phyloP scores from a whole-genome alignment of 2,113 vertebrate genomes.

The Aphyosemion australe region DNA sequence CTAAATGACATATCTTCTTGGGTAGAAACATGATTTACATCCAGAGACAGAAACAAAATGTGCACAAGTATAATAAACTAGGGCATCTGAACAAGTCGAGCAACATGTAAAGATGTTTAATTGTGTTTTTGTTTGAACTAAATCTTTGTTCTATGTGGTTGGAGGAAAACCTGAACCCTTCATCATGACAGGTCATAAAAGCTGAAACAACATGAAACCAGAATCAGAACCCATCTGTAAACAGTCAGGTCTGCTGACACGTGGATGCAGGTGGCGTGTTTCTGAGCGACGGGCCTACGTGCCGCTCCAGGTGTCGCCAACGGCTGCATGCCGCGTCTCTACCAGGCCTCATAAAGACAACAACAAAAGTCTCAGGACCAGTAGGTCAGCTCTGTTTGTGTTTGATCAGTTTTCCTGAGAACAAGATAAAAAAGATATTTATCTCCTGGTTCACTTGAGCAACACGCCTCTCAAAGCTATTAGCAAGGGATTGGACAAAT shows the following conservation, averaged over 20 bases:
- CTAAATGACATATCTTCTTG: no score
- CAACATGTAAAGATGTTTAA: no score
- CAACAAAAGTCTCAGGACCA: background rate
- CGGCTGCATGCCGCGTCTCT: slow-evolving; percentile 44
- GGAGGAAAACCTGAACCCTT: no score
- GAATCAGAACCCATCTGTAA: slow-evolving; percentile 7
- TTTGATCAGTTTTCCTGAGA: slow-evolving; percentile 1
- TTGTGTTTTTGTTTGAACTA: no score
- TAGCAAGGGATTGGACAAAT: slow-evolving; percentile 3
- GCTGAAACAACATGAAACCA: background rate
- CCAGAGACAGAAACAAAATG: no score
- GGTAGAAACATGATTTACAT: no score
- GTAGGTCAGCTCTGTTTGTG: background rate
- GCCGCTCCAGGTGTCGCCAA: slow-evolving; percentile 47
- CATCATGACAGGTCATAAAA: no score
- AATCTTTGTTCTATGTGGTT: no score
- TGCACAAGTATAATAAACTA: no score
- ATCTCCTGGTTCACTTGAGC: slow-evolving; percentile 14
- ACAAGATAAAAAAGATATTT: slow-evolving; percentile 30
- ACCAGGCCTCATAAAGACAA: slow-evolving; percentile 49
- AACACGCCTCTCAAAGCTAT: slow-evolving; percentile 5
- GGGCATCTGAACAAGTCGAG: no score
- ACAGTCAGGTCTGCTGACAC: slow-evolving; percentile 18
- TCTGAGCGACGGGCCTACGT: slow-evolving; percentile 45
- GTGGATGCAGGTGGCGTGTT: slow-evolving; percentile 10